Evolutionary conservation across 2,113 vertebrate species (phyloP), one percentile per base, ranked within the genome.

Genomic region (Melanostigma gelatinosum): DNA sequence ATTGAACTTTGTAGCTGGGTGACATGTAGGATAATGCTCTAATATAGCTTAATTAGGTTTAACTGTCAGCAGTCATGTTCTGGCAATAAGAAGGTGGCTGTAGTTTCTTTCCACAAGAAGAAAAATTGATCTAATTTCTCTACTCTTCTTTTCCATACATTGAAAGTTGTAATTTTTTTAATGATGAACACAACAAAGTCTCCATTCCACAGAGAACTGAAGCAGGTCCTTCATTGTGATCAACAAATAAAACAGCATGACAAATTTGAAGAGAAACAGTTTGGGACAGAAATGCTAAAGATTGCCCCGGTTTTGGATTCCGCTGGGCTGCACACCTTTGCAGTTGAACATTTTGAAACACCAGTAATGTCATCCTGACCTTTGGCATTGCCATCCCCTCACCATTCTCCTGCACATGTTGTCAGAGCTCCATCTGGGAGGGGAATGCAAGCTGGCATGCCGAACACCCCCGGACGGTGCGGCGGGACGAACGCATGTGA

Each of bases 341-440:
- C 42, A 50, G 18, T 24, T 79, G 27, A 82, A 78, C 72, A 55
- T 76, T 84, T 58, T 65, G 27, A 75, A 85, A 82, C 68, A 71
- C 42, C n/a, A 13, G 72, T 76, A 77, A 75, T 82, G 54, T 67
- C 72, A 78, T 27, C 50, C 46, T 88, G 89, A 92, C 91, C 91
- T 92, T 92, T 89, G 85, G 22, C 74, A 76, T 50, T 15, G 52
- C 78, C 54, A n/a, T 80, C 44, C 46, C 80, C 74, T 70, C 58
- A 3, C 57, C 62, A 4, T 77, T 73, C 65, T 77, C 34, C 38
- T 52, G 24, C 77, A 69, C 71, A 83, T 20, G 72, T 55, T 71
- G 62, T 70, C 63, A 29, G 11, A 46, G 70, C 60, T 61, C 48
- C 6, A 15, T 86, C 63, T 61, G 22, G 65, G 75, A 82, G 32